Conservation (phyloP, 2,797 vertebrate genomes). For the Sciurus carolinensis region DNA sequence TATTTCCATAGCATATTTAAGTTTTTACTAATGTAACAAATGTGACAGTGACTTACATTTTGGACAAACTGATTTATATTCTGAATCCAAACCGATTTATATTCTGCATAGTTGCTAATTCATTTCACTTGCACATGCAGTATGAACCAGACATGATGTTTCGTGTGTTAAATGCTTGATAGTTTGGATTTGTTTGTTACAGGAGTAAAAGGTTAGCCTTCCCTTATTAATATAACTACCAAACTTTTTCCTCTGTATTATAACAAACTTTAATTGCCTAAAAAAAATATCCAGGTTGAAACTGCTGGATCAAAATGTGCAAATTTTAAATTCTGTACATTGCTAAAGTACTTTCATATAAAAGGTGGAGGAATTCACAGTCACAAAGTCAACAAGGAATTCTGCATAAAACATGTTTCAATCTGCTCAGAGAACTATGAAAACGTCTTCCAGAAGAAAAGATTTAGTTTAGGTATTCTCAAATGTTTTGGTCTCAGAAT, state of each 20-base stretch:
- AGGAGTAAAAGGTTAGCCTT: background rate
- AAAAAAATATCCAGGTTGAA: background rate
- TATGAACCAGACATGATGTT: background rate
- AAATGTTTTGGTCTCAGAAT: background rate
- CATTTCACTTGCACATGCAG: background rate
- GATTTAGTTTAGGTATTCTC: background rate
- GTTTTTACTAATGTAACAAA: constrained; percentile 6
- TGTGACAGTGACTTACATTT: background rate
- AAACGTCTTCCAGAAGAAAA: background rate
- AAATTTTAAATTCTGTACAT: background rate
- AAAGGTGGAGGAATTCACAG: background rate
- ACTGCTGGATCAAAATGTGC: background rate
- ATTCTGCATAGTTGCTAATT: background rate
- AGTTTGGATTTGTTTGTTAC: background rate
- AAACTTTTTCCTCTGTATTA: background rate
- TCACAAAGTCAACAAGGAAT: background rate
- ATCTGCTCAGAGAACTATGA: background rate
- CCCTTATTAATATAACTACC: background rate
- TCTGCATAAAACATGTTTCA: background rate
- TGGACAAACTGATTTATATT: background rate
- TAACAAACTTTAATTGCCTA: background rate
- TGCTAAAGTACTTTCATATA: background rate
- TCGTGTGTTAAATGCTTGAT: background rate
- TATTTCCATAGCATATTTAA: background rate
- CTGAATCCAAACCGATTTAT: background rate